These are phyloP conservation scores for Erebia aethiops DNA, from an alignment of 2,888 invertebrate species.

Conservation along the genomic window DNA sequence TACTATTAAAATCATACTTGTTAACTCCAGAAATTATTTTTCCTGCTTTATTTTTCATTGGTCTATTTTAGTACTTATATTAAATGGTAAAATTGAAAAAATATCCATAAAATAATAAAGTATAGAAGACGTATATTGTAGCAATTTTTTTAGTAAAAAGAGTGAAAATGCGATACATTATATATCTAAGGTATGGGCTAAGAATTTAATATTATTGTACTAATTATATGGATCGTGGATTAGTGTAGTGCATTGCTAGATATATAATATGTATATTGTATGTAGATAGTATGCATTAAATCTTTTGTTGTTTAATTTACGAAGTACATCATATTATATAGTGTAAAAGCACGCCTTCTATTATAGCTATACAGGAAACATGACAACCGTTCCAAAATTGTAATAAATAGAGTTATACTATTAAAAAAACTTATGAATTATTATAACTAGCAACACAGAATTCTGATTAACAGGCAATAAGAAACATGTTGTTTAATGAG, in stretches of 20 bases:
- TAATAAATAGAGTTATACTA: neutral
- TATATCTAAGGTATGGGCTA: neutral
- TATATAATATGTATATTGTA: neutral
- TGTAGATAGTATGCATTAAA: neutral
- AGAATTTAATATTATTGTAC: slow-evolving; percentile 1
- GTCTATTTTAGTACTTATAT: neutral
- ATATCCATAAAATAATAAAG: neutral
- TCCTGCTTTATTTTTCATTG: neutral
- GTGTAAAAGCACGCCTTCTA: neutral
- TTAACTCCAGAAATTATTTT: neutral
- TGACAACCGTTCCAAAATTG: neutral
- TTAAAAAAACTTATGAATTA: neutral
- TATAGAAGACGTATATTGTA: neutral
- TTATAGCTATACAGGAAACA: neutral
- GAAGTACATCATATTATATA: neutral
- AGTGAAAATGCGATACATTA: neutral
- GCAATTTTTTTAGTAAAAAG: neutral
- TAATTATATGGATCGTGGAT: neutral
- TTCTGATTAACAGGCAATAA: neutral
- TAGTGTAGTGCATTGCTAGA: neutral
- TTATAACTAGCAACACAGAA: neutral
- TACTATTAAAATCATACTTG: too few species aligned
- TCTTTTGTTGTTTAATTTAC: neutral
- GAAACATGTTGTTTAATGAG: too few species aligned
- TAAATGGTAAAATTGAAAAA: neutral